Conservation (phyloP, 2,888 invertebrate species). For the Sphaeridia pumilis region DNA sequence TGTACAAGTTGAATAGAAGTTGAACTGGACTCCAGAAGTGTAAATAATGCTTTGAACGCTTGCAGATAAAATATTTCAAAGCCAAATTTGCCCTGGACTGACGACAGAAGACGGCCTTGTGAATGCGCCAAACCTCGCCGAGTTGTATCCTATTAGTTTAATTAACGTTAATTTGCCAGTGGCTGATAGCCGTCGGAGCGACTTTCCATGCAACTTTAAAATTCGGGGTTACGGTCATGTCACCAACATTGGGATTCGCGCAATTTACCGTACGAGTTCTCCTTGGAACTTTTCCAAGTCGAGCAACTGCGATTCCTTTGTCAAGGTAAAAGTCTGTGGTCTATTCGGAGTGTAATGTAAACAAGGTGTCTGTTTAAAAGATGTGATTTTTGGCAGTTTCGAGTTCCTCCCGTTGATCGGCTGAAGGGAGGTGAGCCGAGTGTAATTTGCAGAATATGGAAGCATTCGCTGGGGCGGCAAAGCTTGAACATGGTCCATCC, state of each 20-base stretch:
- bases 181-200: background rate
- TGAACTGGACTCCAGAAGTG: too few species aligned
- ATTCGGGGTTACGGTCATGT: conserved; percentile 2
- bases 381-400: background rate
- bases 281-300: conserved; percentile 12
- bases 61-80: conserved; percentile 10
- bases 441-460: conserved; percentile 15
- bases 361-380: background rate
- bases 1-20: too few species aligned
- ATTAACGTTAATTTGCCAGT: conserved; percentile 12
- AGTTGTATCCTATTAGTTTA: conserved; percentile 7
- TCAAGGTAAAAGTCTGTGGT: conserved; percentile 6
- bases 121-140: background rate
- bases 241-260: conserved; percentile 13
- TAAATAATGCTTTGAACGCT: too few species aligned
- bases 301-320: conserved; percentile 5
- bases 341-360: background rate
- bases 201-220: conserved; percentile 16
- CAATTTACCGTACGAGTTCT: conserved; percentile 2
- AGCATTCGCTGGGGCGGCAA: conserved; percentile 3
- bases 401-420: background rate
- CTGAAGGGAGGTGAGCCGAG: conserved; percentile 1
- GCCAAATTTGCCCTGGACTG: conserved; percentile 11
- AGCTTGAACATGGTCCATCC: conserved; percentile 11
- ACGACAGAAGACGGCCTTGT: background rate